A percentile compares a stretch with the other conserved stretches of the same genome.
These are phyloP conservation scores for Onychostruthus taczanowskii DNA, from an alignment of 2,113 vertebrate genomes.

Conservation along the genomic window DNA sequence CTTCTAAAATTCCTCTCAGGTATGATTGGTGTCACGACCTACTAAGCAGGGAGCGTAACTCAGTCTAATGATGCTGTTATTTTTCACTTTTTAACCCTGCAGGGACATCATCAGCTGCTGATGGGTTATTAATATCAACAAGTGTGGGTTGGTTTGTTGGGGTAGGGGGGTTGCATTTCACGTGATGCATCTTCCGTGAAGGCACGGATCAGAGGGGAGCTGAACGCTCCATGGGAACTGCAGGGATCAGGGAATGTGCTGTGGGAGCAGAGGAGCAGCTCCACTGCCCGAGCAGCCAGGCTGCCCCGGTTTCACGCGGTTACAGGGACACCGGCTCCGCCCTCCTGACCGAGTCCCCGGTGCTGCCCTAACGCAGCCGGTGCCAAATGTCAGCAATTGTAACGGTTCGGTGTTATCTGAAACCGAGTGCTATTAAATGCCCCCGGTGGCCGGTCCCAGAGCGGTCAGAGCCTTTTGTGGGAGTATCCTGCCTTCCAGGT, in stretches of 20 bases:
- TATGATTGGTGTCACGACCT: background rate
- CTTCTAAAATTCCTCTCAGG: background rate
- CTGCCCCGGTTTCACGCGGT: background rate
- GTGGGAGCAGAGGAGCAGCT: background rate
- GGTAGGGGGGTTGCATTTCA: background rate
- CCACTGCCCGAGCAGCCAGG: background rate
- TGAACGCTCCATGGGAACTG: background rate
- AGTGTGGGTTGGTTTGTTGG: background rate
- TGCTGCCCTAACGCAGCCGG: background rate
- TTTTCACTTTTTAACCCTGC: background rate
- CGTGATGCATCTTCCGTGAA: background rate
- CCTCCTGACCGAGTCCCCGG: background rate
- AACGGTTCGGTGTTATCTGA: background rate
- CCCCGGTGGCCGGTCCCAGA: background rate
- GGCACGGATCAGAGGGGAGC: background rate
- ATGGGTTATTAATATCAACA: background rate
- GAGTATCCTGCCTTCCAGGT: background rate
- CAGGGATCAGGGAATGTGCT: background rate
- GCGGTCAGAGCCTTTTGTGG: background rate
- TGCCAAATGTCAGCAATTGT: conserved; percentile 3
- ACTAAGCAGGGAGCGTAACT: background rate
- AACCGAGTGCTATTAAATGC: background rate
- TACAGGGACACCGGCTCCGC: background rate
- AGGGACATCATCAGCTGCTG: background rate
- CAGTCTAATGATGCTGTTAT: background rate